Percentiles rank a stretch among this genome's conserved stretches.
These are phyloP conservation scores for Mamestra configurata DNA, from an alignment of 1,140 invertebrate species.

Conservation along the genomic window DNA sequence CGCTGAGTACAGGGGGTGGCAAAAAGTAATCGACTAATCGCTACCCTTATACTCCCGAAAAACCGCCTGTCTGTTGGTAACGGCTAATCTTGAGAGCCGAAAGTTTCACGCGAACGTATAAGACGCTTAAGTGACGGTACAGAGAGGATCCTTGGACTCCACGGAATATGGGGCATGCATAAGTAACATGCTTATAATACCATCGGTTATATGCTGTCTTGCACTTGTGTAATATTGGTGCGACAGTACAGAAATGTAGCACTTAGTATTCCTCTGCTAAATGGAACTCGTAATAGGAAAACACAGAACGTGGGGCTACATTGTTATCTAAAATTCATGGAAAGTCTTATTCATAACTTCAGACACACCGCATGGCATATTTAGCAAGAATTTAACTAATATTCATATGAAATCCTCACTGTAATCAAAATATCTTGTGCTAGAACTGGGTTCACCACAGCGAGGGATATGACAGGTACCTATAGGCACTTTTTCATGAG, in stretches of 20 bases:
- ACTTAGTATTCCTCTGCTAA: background rate
- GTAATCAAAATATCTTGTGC: constrained; percentile 20
- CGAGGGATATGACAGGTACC: background rate
- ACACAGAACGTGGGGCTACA: background rate
- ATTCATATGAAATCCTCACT: background rate
- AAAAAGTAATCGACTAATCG: constrained; percentile 37
- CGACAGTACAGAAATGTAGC: background rate
- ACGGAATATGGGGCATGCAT: constrained; percentile 25
- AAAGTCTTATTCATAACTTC: background rate
- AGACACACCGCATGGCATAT: background rate
- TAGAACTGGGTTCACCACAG: constrained; percentile 9
- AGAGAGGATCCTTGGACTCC: background rate
- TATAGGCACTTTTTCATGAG: background rate
- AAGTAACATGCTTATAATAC: constrained; percentile 23
- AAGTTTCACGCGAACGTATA: constrained; percentile 31
- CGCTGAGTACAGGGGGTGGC: constrained; percentile 2
- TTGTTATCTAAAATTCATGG: background rate
- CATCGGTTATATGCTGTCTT: background rate
- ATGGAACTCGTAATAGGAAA: constrained; percentile 3
- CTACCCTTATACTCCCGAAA: constrained; percentile 3
- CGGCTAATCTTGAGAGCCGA: constrained; percentile 43
- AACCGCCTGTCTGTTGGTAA: constrained; percentile 19
- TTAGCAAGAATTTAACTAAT: background rate
- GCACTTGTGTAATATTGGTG: background rate
- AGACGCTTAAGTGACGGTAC: constrained; percentile 23